phyloP scores from a whole-genome alignment of 1,140 invertebrate species.

The Macrocentrus cingulum region DNA sequence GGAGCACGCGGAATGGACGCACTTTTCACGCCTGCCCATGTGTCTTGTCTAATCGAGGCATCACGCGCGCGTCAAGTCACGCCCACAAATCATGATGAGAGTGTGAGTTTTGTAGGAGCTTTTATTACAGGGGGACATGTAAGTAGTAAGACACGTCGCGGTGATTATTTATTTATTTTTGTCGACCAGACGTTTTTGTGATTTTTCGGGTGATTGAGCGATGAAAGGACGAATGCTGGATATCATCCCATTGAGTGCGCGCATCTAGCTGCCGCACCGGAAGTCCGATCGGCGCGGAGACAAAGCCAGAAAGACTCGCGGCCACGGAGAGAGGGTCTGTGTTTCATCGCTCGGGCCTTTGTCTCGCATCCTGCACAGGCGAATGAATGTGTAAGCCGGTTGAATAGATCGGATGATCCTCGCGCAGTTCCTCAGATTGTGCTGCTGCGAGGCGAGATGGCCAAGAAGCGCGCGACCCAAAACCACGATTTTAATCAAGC shows the following conservation, averaged over 20 bases:
- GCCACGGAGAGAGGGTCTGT: slow-evolving; percentile 35
- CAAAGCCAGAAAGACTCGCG: slow-evolving; percentile 49
- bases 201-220: slow-evolving; percentile 29
- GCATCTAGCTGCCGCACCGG: slow-evolving; percentile 45
- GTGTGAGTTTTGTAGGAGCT: too few species aligned
- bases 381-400: slow-evolving; percentile 44
- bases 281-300: slow-evolving; percentile 57
- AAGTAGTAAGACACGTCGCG: too few species aligned
- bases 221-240: too few species aligned
- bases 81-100: too few species aligned
- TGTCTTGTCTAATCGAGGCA: slow-evolving; percentile 46
- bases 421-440: slow-evolving; percentile 57
- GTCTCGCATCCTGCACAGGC: slow-evolving; percentile 57
- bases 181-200: slow-evolving; percentile 7
- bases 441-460: too few species aligned
- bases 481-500: background rate
- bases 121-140: too few species aligned
- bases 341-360: slow-evolving; percentile 58
- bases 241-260: slow-evolving; percentile 54
- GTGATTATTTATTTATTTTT: background rate
- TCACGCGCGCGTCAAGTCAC: slow-evolving; percentile 38
- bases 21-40: background rate
- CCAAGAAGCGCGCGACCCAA: slow-evolving; percentile 41
- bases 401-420: slow-evolving; percentile 61
- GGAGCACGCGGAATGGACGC: too few species aligned